A percentile compares a stretch with the other conserved stretches of the same genome.
phyloP scores from a whole-genome alignment of 2,113 vertebrate genomes.

The Neogale vison region DNA sequence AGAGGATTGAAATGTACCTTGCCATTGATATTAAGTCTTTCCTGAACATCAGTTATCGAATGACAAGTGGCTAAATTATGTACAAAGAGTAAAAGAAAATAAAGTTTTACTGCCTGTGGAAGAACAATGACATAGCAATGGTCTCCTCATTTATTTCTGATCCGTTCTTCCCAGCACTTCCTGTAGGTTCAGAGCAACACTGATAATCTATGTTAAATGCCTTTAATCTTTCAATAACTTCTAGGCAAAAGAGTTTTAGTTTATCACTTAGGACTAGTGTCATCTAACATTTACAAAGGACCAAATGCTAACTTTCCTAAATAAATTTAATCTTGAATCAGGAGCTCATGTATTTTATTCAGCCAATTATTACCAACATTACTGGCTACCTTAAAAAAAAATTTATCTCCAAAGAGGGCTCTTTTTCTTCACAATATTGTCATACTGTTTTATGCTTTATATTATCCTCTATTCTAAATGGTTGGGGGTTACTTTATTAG shows the following conservation, averaged over 20 bases:
- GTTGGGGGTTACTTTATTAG: not conserved
- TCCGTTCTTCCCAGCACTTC: not conserved
- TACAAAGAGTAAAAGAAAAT: not conserved
- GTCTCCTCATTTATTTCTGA: not conserved
- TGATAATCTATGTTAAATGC: not conserved
- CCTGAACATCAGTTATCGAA: not conserved
- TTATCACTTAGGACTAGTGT: not conserved
- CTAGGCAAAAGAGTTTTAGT: not conserved
- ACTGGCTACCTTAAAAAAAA: not conserved
- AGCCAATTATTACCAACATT: not conserved
- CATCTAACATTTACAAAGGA: not conserved
- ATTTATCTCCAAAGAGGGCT: not conserved
- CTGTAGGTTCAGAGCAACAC: not conserved
- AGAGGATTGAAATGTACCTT: slow-evolving; percentile 11
- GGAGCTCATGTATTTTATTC: not conserved
- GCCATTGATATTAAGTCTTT: not conserved
- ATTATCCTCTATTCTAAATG: not conserved
- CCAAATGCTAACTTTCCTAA: not conserved
- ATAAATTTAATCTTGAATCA: slow-evolving; percentile 19
- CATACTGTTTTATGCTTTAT: not conserved
- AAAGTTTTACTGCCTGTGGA: not conserved
- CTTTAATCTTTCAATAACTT: not conserved
- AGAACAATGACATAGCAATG: not conserved
- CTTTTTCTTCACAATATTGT: not conserved
- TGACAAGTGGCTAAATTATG: not conserved